These are phyloP conservation scores for Drosophila ercepeae DNA, from an alignment of 1,140 invertebrate genomes.

Conservation along the genomic window DNA sequence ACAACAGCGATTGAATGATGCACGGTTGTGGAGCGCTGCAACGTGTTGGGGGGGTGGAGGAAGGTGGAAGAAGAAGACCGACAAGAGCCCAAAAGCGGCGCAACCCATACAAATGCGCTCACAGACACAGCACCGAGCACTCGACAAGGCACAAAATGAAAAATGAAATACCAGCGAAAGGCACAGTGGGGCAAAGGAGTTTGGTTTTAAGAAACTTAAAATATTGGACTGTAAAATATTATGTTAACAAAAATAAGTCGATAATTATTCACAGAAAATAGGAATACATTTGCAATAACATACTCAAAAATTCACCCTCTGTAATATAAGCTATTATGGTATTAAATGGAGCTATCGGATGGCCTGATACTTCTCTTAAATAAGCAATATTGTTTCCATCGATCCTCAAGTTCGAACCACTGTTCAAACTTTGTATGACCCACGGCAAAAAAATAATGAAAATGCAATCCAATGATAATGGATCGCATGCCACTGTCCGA, in stretches of 20 bases:
- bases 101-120: conserved; percentile 39
- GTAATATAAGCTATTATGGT: no score
- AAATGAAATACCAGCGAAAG: conserved; percentile 66
- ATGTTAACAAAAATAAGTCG: background rate
- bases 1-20: conserved; percentile 51
- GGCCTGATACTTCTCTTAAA: no score
- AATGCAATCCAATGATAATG: conserved; percentile 19
- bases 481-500: conserved; percentile 26
- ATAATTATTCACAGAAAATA: background rate
- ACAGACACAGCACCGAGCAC: conserved; percentile 9
- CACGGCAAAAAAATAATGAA: background rate
- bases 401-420: background rate
- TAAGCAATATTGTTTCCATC: background rate
- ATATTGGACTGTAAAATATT: no score
- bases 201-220: background rate
- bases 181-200: conserved; percentile 50
- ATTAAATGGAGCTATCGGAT: no score
- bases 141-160: conserved; percentile 66
- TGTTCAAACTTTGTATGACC: background rate
- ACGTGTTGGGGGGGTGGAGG: background rate
- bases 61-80: conserved; percentile 14
- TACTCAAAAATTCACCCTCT: no score
- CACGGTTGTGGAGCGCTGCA: conserved; percentile 26
- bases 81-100: conserved; percentile 56
- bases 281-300: no score